Conservation (phyloP, 2,888 invertebrate genomes). For the Athetis lepigone region DNA sequence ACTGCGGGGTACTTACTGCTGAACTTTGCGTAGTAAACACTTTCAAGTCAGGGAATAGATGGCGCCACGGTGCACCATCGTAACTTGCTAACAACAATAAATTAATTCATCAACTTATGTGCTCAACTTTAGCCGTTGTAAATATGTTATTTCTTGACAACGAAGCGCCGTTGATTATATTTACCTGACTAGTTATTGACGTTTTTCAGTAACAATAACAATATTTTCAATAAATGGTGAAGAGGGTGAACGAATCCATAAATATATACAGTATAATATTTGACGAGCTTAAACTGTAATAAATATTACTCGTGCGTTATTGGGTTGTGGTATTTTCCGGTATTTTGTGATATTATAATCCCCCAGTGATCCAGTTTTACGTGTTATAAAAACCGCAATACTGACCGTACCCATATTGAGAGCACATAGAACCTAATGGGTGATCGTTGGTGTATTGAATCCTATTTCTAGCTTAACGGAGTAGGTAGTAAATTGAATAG, state of each 20-base stretch:
- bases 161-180: slow-evolving; percentile 3
- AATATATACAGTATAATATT: neutral
- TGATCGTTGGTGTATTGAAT: slow-evolving; percentile 6
- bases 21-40: slow-evolving; percentile 55
- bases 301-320: slow-evolving; percentile 1
- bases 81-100: slow-evolving; percentile 42
- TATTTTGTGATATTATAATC: slow-evolving; percentile 11
- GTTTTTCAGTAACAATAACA: neutral
- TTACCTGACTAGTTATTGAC: neutral
- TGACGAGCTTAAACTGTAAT: neutral
- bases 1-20: slow-evolving; percentile 38
- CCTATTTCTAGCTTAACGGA: neutral
- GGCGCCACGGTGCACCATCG: slow-evolving; percentile 37
- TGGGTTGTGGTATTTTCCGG: slow-evolving; percentile 2
- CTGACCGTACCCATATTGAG: slow-evolving; percentile 17
- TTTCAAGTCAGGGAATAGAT: slow-evolving; percentile 51
- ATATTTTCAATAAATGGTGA: neutral
- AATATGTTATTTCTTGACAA: slow-evolving; percentile 21
- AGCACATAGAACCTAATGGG: slow-evolving; percentile 10
- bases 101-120: slow-evolving; percentile 47
- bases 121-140: slow-evolving; percentile 24
- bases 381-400: slow-evolving; percentile 16
- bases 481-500: neutral
- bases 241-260: neutral
- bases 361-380: slow-evolving; percentile 9